These are phyloP conservation scores for Glossosoma conforme DNA, from an alignment of 1,140 invertebrate genomes.

Conservation along the genomic window DNA sequence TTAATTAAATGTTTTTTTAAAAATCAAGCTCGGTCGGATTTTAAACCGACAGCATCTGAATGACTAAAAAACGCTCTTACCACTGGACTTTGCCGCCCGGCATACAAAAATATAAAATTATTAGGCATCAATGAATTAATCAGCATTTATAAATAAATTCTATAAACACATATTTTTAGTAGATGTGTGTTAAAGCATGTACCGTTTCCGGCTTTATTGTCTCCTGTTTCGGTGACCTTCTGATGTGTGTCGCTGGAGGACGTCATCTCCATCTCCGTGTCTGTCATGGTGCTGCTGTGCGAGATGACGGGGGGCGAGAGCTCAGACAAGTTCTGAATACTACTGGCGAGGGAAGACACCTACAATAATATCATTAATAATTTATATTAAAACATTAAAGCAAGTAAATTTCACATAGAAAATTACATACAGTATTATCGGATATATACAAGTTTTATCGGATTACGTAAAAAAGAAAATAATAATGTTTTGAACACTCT, in stretches of 20 bases:
- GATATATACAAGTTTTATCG: not conserved
- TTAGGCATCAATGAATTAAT: not conserved
- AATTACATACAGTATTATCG: not conserved
- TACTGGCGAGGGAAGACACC: conserved; percentile 47
- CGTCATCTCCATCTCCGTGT: conserved; percentile 35
- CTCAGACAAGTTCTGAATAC: conserved; percentile 43
- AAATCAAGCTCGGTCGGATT: too few relatives aligned
- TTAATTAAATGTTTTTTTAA: too few relatives aligned
- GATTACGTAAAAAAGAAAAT: too few relatives aligned
- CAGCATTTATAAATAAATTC: too few relatives aligned
- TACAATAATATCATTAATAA: conserved; percentile 25
- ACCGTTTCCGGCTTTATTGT: conserved; percentile 13
- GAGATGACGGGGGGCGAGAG: conserved; percentile 25
- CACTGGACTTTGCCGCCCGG: too few relatives aligned
- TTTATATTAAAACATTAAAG: not conserved
- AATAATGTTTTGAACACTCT: too few relatives aligned
- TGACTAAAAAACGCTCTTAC: too few relatives aligned
- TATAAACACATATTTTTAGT: too few relatives aligned
- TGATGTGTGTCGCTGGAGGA: conserved; percentile 46
- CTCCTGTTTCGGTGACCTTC: conserved; percentile 34
- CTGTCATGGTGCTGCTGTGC: conserved; percentile 29
- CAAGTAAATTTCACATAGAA: not conserved
- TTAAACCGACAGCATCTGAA: too few relatives aligned
- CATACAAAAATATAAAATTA: too few relatives aligned
- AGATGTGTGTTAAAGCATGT: too few relatives aligned